Conservation (phyloP, 2,797 vertebrate genomes). For the Botia kubotai region DNA sequence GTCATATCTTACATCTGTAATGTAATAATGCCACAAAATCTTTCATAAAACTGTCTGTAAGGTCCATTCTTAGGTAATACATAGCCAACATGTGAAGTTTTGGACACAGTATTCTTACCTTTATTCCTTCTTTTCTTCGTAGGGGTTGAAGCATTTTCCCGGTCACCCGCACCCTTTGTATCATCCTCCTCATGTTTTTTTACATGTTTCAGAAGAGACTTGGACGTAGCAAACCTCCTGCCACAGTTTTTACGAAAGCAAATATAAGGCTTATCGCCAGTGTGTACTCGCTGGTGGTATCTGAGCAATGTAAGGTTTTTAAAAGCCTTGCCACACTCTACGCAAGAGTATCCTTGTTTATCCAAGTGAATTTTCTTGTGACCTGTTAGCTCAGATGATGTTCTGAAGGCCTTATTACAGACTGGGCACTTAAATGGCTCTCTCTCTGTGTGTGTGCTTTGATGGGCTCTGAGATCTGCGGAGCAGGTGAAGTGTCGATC, state of each 20-base stretch:
- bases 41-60: background rate
- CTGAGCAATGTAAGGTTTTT: constrained; percentile 82
- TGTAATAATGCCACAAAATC: background rate
- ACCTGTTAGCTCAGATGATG: constrained; percentile 76
- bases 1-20: no score
- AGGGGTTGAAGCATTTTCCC: constrained; percentile 41
- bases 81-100: background rate
- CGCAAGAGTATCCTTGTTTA: constrained; percentile 77
- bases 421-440: constrained; percentile 81
- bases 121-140: constrained; percentile 64
- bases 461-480: constrained; percentile 80
- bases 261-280: constrained; percentile 81
- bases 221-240: constrained; percentile 79
- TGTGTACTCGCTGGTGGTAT: constrained; percentile 83
- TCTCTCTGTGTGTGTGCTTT: constrained; percentile 79
- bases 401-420: constrained; percentile 74
- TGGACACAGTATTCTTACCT: constrained; percentile 60
- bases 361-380: constrained; percentile 82
- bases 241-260: constrained; percentile 76
- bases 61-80: background rate
- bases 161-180: constrained; percentile 41
- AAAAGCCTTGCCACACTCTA: constrained; percentile 80
- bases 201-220: constrained; percentile 77
- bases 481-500: constrained; percentile 84
- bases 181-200: constrained; percentile 69